Conservation (phyloP, 2,888 invertebrate genomes). For the Sussaba pulchella region DNA sequence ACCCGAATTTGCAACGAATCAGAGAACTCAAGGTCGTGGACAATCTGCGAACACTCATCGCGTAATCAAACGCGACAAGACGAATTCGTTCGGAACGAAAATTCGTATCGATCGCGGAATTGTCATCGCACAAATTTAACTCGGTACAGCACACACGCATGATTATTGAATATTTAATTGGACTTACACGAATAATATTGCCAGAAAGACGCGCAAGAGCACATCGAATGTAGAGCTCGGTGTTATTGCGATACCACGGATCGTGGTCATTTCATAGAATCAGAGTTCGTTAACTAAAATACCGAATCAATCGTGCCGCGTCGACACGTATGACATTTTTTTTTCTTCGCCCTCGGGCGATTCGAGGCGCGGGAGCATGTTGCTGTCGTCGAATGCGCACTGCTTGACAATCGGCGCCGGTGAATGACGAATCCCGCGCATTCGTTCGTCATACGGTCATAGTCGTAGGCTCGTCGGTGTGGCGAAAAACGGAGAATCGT, state of each 20-base stretch:
- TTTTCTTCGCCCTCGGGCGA: not conserved
- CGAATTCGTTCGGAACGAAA: not conserved
- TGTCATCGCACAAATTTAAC: not conserved
- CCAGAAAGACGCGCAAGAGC: conserved; percentile 77
- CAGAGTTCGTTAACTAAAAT: conserved; percentile 16
- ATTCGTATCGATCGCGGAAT: not conserved
- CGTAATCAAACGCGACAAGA: too few relatives aligned
- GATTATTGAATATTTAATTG: not conserved
- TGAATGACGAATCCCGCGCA: too few relatives aligned
- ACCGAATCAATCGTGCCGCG: not conserved
- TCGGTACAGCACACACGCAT: not conserved
- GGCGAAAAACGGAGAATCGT: too few relatives aligned
- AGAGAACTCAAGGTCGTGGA: too few relatives aligned
- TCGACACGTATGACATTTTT: conserved; percentile 17
- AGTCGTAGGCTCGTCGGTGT: too few relatives aligned
- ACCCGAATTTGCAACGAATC: too few relatives aligned
- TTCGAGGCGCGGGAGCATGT: not conserved
- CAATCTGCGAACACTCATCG: too few relatives aligned
- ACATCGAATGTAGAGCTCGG: conserved; percentile 76
- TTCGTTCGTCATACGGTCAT: too few relatives aligned
- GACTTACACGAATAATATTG: conserved; percentile 80
- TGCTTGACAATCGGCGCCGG: too few relatives aligned
- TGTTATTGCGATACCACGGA: conserved; percentile 70
- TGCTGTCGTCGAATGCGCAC: not conserved
- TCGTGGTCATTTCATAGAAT: conserved; percentile 69